phyloP scores from a whole-genome alignment of 2,113 vertebrate genomes.

The Camelus bactrianus region DNA sequence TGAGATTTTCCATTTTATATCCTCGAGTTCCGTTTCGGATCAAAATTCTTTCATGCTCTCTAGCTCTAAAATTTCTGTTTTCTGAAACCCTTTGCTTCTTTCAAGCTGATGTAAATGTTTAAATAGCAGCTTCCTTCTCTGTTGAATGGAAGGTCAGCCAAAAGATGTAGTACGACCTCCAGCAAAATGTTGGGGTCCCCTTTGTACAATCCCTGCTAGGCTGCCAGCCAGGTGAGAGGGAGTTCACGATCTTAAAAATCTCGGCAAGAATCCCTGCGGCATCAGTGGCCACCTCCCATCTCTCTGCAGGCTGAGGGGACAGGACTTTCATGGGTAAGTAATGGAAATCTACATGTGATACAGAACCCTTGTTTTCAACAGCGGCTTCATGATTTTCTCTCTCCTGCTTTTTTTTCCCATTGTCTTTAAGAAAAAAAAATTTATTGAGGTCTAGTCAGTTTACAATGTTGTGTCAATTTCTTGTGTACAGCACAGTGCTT shows the following conservation, averaged over 20 bases:
- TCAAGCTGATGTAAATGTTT: conserved; percentile 22
- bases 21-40: not conserved
- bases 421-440: too few relatives aligned
- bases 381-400: conserved; percentile 10
- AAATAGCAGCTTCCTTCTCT: conserved; percentile 17
- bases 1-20: not conserved
- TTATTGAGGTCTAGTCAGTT: too few relatives aligned
- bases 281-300: not conserved
- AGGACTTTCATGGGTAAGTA: not conserved
- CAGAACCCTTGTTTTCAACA: not conserved
- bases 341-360: not conserved
- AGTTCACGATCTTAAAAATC: not conserved
- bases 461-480: too few relatives aligned
- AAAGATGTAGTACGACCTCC: not conserved
- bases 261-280: not conserved
- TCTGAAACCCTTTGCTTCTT: conserved; percentile 26
- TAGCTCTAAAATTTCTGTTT: conserved; percentile 19
- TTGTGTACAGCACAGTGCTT: too few relatives aligned
- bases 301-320: not conserved
- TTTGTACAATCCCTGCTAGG: not conserved
- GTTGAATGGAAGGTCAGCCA: not conserved
- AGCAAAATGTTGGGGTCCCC: not conserved
- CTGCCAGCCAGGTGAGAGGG: not conserved
- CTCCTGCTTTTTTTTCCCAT: not conserved
- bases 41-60: not conserved